Evolutionary conservation across 2,113 vertebrate genomes (phyloP).

Genomic region (Callospermophilus lateralis): DNA sequence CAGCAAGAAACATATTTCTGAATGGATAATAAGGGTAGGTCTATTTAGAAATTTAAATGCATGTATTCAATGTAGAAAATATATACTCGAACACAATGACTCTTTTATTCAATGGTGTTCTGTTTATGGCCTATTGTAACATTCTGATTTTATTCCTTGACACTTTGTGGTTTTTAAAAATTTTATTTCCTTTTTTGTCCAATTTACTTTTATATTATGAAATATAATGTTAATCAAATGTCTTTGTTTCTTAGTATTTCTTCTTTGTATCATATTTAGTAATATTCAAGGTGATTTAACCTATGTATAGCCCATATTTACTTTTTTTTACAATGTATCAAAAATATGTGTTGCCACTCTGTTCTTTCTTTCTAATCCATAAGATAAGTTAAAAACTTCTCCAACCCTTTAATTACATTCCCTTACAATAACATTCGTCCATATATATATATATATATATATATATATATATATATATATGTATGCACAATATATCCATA

Average conservation of each 20-base stretch:
- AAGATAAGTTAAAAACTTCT: background rate
- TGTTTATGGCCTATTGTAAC: constrained; percentile 19
- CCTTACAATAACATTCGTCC: background rate
- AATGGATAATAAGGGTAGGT: constrained; percentile 57
- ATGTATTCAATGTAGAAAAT: constrained; percentile 61
- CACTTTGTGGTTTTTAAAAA: background rate
- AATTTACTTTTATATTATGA: constrained; percentile 10
- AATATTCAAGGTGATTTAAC: constrained; percentile 7
- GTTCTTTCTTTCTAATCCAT: background rate
- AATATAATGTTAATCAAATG: background rate
- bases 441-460: no score
- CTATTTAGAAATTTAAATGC: constrained; percentile 77
- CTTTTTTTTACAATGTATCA: background rate
- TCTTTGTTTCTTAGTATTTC: background rate
- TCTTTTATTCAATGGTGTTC: background rate
- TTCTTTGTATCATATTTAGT: constrained; percentile 15
- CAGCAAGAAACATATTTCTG: constrained; percentile 72
- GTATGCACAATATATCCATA: background rate
- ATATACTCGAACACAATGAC: background rate
- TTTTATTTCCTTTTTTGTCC: constrained; percentile 24
- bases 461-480: no score
- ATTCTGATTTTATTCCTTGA: constrained; percentile 21
- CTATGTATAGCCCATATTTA: background rate
- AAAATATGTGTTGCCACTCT: background rate
- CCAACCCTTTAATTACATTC: background rate